Evolutionary conservation across 1,140 invertebrate species (phyloP).

Genomic region (Rhagoletis zephyria): DNA sequence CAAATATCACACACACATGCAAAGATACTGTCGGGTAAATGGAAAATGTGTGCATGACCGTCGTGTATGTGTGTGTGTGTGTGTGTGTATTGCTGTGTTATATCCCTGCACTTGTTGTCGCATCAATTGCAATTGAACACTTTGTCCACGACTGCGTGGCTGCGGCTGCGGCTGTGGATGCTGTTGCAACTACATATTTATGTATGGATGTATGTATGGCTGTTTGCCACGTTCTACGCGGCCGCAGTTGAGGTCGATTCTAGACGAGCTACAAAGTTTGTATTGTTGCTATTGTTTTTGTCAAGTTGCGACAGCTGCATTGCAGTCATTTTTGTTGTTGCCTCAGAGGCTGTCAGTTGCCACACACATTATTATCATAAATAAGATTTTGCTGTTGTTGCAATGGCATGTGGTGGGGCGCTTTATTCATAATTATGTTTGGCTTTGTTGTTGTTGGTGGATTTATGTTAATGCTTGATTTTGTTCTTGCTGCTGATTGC

Average conservation of each 20-base stretch:
- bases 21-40: background rate
- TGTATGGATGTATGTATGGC: background rate
- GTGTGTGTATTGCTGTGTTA: background rate
- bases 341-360: conserved; percentile 1
- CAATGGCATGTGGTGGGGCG: background rate
- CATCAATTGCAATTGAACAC: conserved; percentile 53
- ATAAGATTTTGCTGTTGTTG: conserved; percentile 23
- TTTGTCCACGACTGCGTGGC: conserved; percentile 5
- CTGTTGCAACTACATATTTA: background rate
- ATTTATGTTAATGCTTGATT: background rate
- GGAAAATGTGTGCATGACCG: background rate
- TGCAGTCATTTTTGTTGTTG: conserved; percentile 2
- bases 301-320: background rate
- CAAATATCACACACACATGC: background rate
- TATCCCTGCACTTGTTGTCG: conserved; percentile 40
- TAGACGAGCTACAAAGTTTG: background rate
- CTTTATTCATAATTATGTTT: background rate
- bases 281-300: conserved; percentile 1
- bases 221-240: background rate
- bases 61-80: conserved; percentile 10
- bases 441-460: background rate
- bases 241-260: background rate
- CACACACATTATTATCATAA: conserved; percentile 45
- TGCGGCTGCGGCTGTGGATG: background rate
- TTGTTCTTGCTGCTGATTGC: background rate